phyloP scores from a whole-genome alignment of 1,140 invertebrate species.

The Euwallacea similis region DNA sequence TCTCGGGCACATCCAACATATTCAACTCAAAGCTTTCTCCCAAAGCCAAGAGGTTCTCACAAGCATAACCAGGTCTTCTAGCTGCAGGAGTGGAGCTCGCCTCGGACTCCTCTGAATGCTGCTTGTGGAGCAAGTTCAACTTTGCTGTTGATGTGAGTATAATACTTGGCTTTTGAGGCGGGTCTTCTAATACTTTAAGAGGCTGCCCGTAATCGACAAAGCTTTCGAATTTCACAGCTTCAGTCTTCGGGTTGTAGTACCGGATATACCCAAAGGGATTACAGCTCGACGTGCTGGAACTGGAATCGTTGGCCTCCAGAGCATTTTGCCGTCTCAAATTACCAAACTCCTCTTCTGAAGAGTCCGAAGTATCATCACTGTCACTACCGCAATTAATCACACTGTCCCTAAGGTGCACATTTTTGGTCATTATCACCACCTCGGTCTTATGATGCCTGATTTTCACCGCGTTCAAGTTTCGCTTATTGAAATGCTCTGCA shows the following conservation, averaged over 20 bases:
- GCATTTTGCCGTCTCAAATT: slow-evolving; percentile 61
- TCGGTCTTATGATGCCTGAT: slow-evolving; percentile 61
- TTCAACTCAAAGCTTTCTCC: slow-evolving; percentile 58
- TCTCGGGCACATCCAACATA: slow-evolving; percentile 33
- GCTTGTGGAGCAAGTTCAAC: slow-evolving; percentile 53
- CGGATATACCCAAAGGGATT: slow-evolving; percentile 67
- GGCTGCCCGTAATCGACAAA: slow-evolving; percentile 56
- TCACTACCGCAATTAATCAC: slow-evolving; percentile 59
- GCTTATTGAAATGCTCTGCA: slow-evolving; percentile 60
- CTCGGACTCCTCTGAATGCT: slow-evolving; percentile 62
- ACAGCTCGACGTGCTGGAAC: slow-evolving; percentile 49
- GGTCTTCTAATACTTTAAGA: slow-evolving; percentile 35
- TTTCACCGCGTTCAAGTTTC: slow-evolving; percentile 57
- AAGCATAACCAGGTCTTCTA: slow-evolving; percentile 59
- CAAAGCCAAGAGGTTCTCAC: slow-evolving; percentile 66
- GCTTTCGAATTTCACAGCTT: slow-evolving; percentile 53
- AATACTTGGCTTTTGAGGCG: slow-evolving; percentile 47
- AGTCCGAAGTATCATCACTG: slow-evolving; percentile 50
- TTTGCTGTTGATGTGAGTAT: slow-evolving; percentile 56
- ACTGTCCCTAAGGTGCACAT: slow-evolving; percentile 57
- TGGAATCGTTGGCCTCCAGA: slow-evolving; percentile 55
- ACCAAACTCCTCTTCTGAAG: slow-evolving; percentile 50
- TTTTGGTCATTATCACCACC: slow-evolving; percentile 58
- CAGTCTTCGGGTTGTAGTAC: slow-evolving; percentile 60
- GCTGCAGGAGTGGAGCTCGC: slow-evolving; percentile 60